Evolutionary conservation across 2,888 invertebrate species (phyloP), one percentile per base, ranked within the genome.

Genomic region (Bruchidius siliquastri): DNA sequence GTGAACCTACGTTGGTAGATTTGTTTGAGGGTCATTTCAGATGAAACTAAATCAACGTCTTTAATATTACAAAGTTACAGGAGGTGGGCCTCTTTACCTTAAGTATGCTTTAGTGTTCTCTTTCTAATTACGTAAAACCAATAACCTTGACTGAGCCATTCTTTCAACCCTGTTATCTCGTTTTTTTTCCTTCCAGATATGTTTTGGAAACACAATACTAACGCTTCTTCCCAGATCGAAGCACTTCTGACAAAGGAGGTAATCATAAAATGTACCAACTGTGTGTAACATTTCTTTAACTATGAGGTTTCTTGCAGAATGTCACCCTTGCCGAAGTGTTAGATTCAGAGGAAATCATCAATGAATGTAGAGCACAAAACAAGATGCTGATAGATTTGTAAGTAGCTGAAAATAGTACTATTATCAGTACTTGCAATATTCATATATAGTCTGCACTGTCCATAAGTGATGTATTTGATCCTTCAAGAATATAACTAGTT

Each of bases 301-400:
- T 18, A 20, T 26, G 20, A 18, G 13, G 20, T 10, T 71, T 71
- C 20, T 71, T 71, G 3, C 87, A 98, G 97, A 94, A 96, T 92
- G 93, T 96, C 79, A 95, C 94, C 74, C 89, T 98, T 77, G 91
- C 92, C 83, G 96, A 97, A 87, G 90, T 98, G 79, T 90, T 98
- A 90, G 96, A 98, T 85, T 95, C 96, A 85, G 97, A 97, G 85
- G 96, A 97, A 87, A 94, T 98, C 84, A 90, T 98, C 80, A 96
- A 96, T 87, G 97, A 98, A 90, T 97, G 97, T 87, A 96, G 96
- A 88, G 93, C 93, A 79, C 96, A 95, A 86, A 97, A 97, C 87
- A 94, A 94, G 86, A 93, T 92, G 83, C 90, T 98, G 77, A 91
- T 97, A 81, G 96, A 96, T 85, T 98, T 94, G 97, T 98, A 90